These are phyloP conservation scores for Adelognathus sp. DNA, from an alignment of 2,888 invertebrate species.

Conservation along the genomic window DNA sequence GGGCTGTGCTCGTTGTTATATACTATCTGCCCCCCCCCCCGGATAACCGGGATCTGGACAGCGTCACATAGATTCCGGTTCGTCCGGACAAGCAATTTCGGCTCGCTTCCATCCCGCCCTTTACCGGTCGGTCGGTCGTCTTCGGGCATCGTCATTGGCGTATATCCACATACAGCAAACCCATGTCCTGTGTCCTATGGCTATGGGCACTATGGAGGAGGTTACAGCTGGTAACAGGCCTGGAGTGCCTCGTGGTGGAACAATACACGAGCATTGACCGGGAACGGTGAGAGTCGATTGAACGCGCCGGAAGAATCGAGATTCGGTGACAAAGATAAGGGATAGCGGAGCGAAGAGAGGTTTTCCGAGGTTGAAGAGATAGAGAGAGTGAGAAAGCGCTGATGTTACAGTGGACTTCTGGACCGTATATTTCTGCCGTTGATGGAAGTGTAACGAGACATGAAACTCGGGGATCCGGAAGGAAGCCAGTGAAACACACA, in stretches of 20 bases:
- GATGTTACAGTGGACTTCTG: too few species aligned
- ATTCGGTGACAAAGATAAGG: background rate
- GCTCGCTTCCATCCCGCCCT: slow-evolving; percentile 42
- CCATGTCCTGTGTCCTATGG: slow-evolving; percentile 4
- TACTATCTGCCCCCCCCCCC: slow-evolving; percentile 31
- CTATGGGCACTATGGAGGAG: too few species aligned
- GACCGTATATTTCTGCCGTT: too few species aligned
- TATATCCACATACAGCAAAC: slow-evolving; percentile 1
- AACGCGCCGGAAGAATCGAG: slow-evolving; percentile 27
- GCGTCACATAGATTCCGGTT: slow-evolving; percentile 55
- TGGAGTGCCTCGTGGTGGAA: background rate
- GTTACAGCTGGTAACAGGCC: background rate
- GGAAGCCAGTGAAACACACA: too few species aligned
- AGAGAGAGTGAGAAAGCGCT: background rate
- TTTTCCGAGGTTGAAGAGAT: background rate
- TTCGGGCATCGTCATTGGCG: slow-evolving; percentile 34
- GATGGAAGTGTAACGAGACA: too few species aligned
- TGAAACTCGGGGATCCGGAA: too few species aligned
- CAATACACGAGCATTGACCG: background rate
- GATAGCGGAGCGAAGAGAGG: slow-evolving; percentile 12
- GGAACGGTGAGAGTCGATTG: slow-evolving; percentile 4
- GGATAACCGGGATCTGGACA: slow-evolving; percentile 59
- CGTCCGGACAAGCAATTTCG: slow-evolving; percentile 57
- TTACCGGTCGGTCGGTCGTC: slow-evolving; percentile 9
- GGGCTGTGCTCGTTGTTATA: slow-evolving; percentile 38